Percentiles rank a stretch among this genome's conserved stretches.
Evolutionary conservation across 2,888 invertebrate genomes (phyloP).

Genomic region (Opisthograptis luteolata): DNA sequence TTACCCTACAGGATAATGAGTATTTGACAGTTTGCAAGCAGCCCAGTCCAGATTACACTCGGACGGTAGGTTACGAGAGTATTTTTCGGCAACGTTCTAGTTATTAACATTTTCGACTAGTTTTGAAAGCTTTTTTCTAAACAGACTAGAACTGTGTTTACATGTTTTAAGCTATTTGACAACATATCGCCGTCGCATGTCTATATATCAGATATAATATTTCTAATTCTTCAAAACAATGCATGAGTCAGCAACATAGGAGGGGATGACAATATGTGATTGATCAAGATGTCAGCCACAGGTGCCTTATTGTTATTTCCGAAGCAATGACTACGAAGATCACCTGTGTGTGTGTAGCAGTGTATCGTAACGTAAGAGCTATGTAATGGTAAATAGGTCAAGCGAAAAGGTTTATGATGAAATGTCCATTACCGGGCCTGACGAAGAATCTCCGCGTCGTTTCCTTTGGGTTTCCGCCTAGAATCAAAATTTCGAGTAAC

Average conservation of each 20-base stretch:
- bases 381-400: constrained; percentile 45
- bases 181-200: too few relatives aligned
- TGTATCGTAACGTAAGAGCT: constrained; percentile 36
- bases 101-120: too few relatives aligned
- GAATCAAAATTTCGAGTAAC: constrained; percentile 57
- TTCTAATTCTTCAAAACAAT: too few relatives aligned
- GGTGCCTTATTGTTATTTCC: constrained; percentile 28
- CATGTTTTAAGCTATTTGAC: too few relatives aligned
- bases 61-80: not conserved
- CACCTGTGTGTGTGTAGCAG: constrained; percentile 17
- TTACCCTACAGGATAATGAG: not conserved
- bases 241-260: not conserved
- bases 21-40: not conserved
- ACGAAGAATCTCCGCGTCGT: constrained; percentile 61
- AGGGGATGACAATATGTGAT: not conserved
- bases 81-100: not conserved
- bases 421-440: constrained; percentile 58
- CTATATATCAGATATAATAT: too few relatives aligned
- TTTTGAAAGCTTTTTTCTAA: not conserved
- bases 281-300: not conserved
- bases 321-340: constrained; percentile 21
- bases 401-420: constrained; percentile 45
- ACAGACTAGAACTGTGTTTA: not conserved
- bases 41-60: not conserved
- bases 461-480: constrained; percentile 62